Evolutionary conservation across 2,113 vertebrate genomes (phyloP).

Genomic region (Petroica traversi): DNA sequence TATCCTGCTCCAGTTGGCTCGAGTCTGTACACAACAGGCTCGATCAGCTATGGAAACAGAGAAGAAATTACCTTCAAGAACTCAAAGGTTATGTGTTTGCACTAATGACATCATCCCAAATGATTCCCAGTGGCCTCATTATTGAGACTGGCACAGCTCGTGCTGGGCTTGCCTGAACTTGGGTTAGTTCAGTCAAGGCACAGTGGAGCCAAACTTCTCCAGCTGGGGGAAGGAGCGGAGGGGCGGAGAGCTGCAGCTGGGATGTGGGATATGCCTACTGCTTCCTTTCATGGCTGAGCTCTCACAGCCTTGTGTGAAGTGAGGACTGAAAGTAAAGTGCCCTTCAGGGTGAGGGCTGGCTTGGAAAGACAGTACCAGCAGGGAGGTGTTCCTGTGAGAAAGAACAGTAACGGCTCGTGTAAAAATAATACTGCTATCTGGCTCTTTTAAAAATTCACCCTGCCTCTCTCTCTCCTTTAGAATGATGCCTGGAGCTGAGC

Average conservation of each 20-base stretch:
- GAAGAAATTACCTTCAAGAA: not conserved
- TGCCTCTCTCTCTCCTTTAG: constrained; percentile 4
- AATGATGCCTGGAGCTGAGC: not conserved
- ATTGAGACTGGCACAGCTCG: fast-evolving
- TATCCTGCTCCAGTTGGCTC: not conserved
- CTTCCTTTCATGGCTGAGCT: constrained; percentile 32
- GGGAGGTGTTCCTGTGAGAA: not conserved
- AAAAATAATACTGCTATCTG: constrained; percentile 10
- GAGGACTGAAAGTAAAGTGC: not conserved
- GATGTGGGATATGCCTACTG: not conserved
- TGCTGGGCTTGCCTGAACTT: not conserved
- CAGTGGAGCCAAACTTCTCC: constrained; percentile 6
- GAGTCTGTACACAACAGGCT: not conserved
- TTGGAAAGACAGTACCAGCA: not conserved
- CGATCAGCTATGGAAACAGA: not conserved
- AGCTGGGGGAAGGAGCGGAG: constrained; percentile 3
- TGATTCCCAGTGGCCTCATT: not conserved
- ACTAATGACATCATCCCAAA: not conserved
- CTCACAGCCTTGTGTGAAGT: not conserved
- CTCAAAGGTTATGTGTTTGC: not conserved
- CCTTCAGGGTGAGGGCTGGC: not conserved
- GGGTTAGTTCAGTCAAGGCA: constrained; percentile 21
- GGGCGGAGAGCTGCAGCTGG: not conserved
- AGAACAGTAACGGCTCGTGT: not conserved
- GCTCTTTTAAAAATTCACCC: constrained; percentile 3